These are phyloP conservation scores for Archaeoteleia sp. DNA, from an alignment of 2,888 invertebrate genomes.

Conservation along the genomic window DNA sequence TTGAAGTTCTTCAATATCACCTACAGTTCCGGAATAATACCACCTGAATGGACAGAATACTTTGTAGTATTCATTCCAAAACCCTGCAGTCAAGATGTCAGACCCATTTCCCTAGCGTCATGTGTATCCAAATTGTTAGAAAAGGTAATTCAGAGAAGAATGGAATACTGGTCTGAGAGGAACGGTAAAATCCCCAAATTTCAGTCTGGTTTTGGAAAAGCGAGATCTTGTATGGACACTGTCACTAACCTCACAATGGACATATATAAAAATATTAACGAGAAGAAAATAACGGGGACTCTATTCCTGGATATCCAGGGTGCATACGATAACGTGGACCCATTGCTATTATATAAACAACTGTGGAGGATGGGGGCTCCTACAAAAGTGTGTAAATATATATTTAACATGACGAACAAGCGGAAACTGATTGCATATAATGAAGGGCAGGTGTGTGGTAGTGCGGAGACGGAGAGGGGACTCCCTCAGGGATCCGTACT, in stretches of 20 bases:
- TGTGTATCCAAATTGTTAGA: constrained; percentile 12
- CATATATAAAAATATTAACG: not conserved
- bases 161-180: constrained; percentile 13
- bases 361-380: constrained; percentile 6
- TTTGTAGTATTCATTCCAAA: constrained; percentile 20
- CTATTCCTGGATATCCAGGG: constrained; percentile 12
- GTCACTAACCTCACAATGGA: not conserved
- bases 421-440: constrained; percentile 1
- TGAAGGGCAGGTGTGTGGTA: not conserved
- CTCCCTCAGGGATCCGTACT: not conserved
- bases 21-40: too few species aligned
- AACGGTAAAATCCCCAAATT: constrained; percentile 4
- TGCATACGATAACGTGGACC: constrained; percentile 14
- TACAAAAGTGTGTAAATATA: not conserved
- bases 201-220: constrained; percentile 14
- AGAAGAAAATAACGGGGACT: constrained; percentile 1
- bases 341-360: constrained; percentile 1
- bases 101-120: constrained; percentile 13
- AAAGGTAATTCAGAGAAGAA: constrained; percentile 20
- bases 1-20: not conserved
- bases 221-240: constrained; percentile 17
- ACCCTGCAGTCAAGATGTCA: not conserved
- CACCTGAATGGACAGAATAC: constrained; percentile 12
- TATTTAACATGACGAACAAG: constrained; percentile 2
- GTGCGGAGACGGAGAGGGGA: not conserved